Percentiles rank a stretch among this genome's conserved stretches.
Conservation (phyloP, 1,140 invertebrate genomes). For the Papilio polyxenes region DNA sequence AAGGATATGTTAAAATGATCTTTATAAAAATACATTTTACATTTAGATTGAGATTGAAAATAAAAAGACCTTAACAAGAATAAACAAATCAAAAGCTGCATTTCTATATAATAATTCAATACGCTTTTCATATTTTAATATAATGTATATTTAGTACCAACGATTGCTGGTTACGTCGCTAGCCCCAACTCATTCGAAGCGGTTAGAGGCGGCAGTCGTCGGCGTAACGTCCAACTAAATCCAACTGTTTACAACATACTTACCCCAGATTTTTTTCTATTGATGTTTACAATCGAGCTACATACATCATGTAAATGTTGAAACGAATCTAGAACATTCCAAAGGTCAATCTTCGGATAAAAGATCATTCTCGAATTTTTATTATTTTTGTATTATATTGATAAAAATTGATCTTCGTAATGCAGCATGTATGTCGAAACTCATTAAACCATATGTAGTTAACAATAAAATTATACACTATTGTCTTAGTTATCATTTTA, state of each 20-base stretch:
- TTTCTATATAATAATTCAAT: not conserved
- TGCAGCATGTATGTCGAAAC: not conserved
- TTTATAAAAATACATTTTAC: too few relatives aligned
- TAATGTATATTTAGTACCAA: slow-evolving; percentile 44
- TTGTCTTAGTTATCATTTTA: not conserved
- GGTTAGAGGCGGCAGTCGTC: slow-evolving; percentile 45
- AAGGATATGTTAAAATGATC: too few relatives aligned
- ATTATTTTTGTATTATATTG: too few relatives aligned
- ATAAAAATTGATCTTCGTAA: not conserved
- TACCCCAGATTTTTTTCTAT: slow-evolving; percentile 28
- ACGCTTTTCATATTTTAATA: not conserved
- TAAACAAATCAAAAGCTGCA: not conserved
- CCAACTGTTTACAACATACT: slow-evolving; percentile 29
- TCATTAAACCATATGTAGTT: not conserved
- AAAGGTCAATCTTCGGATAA: not conserved
- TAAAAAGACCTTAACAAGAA: too few relatives aligned
- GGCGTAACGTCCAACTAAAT: slow-evolving; percentile 27
- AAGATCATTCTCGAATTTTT: not conserved
- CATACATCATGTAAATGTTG: slow-evolving; percentile 13
- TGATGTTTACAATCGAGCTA: slow-evolving; percentile 26
- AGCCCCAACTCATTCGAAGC: slow-evolving; percentile 47
- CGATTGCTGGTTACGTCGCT: slow-evolving; percentile 42
- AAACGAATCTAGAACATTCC: not conserved
- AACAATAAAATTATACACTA: not conserved
- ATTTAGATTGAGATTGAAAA: too few relatives aligned